Conservation (phyloP, 1,140 invertebrate genomes). For the Zaprionus capensis region DNA sequence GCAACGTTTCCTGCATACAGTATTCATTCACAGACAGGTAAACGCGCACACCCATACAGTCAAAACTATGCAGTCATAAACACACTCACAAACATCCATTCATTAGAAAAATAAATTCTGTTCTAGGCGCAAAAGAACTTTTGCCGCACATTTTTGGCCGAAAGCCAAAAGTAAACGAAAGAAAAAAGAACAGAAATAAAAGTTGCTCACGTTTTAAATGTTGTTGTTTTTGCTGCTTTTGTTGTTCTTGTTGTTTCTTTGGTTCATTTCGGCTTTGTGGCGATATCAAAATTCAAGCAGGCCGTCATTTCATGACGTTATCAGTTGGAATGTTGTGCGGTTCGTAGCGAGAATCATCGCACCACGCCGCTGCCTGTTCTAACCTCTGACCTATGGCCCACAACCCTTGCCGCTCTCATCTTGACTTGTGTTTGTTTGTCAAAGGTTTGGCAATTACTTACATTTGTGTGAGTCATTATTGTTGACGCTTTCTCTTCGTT, state of each 20-base stretch:
- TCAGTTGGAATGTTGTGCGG: conserved; percentile 27
- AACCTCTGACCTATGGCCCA: not conserved
- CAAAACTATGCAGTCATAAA: conserved; percentile 9
- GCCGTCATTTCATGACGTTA: conserved; percentile 36
- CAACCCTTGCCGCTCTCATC: conserved; percentile 17
- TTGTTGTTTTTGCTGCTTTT: conserved; percentile 18
- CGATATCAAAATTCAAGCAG: conserved; percentile 34
- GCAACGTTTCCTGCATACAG: conserved; percentile 41
- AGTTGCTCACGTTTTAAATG: conserved; percentile 64
- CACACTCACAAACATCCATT: conserved; percentile 51
- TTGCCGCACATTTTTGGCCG: conserved; percentile 52
- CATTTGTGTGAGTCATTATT: conserved; percentile 51
- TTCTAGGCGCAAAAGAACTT: conserved; percentile 20
- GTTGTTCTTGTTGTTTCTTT: conserved; percentile 25
- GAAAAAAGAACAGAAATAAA: conserved; percentile 44
- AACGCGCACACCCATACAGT: conserved; percentile 26
- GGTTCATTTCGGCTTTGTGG: not conserved
- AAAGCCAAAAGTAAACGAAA: conserved; percentile 49
- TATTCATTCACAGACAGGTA: conserved; percentile 57
- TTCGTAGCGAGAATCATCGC: not conserved
- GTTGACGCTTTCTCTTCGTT: conserved; percentile 38
- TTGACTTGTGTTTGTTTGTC: conserved; percentile 46
- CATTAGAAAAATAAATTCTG: conserved; percentile 75
- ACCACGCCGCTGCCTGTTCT: not conserved
- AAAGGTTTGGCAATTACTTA: conserved; percentile 69